These are phyloP conservation scores for Sebastes trivittatus DNA, from an alignment of 2,797 vertebrate species.

Conservation along the genomic window DNA sequence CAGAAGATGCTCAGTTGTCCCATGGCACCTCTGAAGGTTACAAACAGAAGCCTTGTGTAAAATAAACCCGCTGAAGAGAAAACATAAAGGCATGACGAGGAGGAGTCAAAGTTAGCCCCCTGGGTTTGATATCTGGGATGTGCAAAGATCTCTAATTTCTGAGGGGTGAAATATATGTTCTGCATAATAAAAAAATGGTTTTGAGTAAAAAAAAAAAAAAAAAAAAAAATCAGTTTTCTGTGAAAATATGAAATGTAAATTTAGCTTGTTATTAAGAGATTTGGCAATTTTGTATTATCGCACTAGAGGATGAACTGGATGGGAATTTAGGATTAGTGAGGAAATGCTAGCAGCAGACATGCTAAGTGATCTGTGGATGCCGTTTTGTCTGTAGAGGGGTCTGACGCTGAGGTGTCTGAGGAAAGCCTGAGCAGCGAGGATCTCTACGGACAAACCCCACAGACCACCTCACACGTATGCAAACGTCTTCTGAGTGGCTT, in stretches of 20 bases:
- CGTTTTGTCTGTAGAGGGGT: slow-evolving; percentile 32
- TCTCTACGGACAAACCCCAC: slow-evolving; percentile 32
- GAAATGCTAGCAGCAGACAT: slow-evolving; percentile 49
- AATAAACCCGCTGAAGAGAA: slow-evolving; percentile 2
- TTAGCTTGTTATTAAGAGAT: slow-evolving; percentile 63
- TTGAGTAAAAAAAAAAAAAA: slow-evolving; percentile 36
- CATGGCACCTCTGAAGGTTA: slow-evolving; percentile 22
- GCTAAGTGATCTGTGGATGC: slow-evolving; percentile 22
- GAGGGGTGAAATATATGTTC: slow-evolving; percentile 52
- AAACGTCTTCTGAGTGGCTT: slow-evolving; percentile 55
- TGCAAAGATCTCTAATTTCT: slow-evolving; percentile 75
- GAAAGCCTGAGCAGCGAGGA: slow-evolving; percentile 16
- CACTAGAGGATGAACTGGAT: slow-evolving; percentile 56
- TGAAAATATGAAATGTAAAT: slow-evolving; percentile 73
- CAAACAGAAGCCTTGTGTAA: slow-evolving; percentile 5
- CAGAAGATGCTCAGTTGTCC: slow-evolving; percentile 39
- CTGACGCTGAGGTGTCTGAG: slow-evolving; percentile 5
- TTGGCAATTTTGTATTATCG: slow-evolving; percentile 65
- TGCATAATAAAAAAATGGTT: slow-evolving; percentile 61
- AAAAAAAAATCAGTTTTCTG: slow-evolving; percentile 55
- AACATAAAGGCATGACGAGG: slow-evolving; percentile 48
- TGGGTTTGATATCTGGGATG: slow-evolving; percentile 72
- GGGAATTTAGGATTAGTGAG: slow-evolving; percentile 49
- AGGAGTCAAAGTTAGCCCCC: slow-evolving; percentile 69
- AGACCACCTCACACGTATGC: slow-evolving; percentile 33